Percentiles rank a stretch among this genome's conserved stretches.
phyloP scores from a whole-genome alignment of 2,888 invertebrate genomes.

The Andricus quercusramuli region DNA sequence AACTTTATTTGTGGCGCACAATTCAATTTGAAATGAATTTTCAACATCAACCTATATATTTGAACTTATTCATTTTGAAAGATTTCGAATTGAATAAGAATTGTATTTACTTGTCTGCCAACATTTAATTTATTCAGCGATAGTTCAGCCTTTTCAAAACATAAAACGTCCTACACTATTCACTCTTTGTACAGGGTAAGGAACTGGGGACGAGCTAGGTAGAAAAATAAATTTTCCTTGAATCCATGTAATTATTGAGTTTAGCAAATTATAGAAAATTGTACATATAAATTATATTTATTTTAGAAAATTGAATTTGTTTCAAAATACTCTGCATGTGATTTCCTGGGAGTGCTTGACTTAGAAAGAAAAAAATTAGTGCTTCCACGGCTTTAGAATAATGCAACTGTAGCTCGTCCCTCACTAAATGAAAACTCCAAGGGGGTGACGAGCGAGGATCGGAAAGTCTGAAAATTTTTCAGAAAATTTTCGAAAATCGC shows the following conservation, averaged over 20 bases:
- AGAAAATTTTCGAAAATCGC: conserved; percentile 46
- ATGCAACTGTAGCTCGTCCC: conserved; percentile 42
- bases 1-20: too few relatives aligned
- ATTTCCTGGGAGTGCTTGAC: not conserved
- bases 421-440: conserved; percentile 41
- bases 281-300: conserved; percentile 11
- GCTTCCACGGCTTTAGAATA: conserved; percentile 31
- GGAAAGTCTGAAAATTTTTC: conserved; percentile 50
- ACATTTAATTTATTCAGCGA: not conserved
- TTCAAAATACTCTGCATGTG: not conserved
- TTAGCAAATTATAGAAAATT: not conserved
- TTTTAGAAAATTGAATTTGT: not conserved
- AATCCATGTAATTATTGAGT: not conserved
- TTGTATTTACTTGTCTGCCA: too few relatives aligned
- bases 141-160: not conserved
- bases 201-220: conserved; percentile 29
- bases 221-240: not conserved
- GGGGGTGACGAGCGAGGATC: conserved; percentile 54
- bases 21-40: too few relatives aligned
- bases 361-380: conserved; percentile 16
- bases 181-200: conserved; percentile 11
- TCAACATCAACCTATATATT: too few relatives aligned
- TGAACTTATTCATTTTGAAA: too few relatives aligned
- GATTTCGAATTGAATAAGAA: too few relatives aligned
- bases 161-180: not conserved